Evolutionary conservation across 2,888 invertebrate genomes (phyloP).

Genomic region (Herminia tarsipennalis): DNA sequence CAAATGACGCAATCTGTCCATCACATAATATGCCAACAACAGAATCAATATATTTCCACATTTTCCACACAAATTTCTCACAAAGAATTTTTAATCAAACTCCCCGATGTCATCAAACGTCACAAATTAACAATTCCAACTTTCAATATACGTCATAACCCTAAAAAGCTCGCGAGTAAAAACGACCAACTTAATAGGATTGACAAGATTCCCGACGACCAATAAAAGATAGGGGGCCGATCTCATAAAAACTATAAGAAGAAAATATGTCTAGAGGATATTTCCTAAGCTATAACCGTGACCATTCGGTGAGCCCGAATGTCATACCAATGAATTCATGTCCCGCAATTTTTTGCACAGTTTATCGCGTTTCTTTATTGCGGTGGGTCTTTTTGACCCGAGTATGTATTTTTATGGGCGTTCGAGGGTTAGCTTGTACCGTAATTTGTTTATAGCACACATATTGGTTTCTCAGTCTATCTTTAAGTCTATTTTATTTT

Average conservation of each 20-base stretch:
- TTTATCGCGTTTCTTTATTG: conserved; percentile 84
- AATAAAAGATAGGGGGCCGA: conserved; percentile 79
- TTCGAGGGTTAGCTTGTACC: conserved; percentile 66
- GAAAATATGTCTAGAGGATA: conserved; percentile 73
- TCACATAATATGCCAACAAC: not conserved
- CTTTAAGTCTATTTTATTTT: conserved; percentile 57
- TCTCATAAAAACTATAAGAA: conserved; percentile 81
- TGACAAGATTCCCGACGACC: conserved; percentile 78
- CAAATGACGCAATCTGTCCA: not conserved
- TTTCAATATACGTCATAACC: conserved; percentile 63
- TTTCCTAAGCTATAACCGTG: conserved; percentile 69
- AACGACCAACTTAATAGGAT: conserved; percentile 74
- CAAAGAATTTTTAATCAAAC: conserved; percentile 54
- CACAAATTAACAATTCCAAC: conserved; percentile 66
- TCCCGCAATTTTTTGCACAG: conserved; percentile 76
- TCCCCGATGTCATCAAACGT: conserved; percentile 46
- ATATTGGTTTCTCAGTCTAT: conserved; percentile 72
- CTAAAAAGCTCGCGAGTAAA: conserved; percentile 55
- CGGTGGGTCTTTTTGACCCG: conserved; percentile 72
- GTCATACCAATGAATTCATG: conserved; percentile 86
- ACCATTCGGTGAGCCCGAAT: conserved; percentile 77
- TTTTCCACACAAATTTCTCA: not conserved
- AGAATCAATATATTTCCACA: conserved; percentile 1
- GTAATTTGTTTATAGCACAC: conserved; percentile 79
- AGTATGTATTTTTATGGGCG: conserved; percentile 66